Percentiles rank a stretch among this genome's conserved stretches.
Conservation (phyloP, 1,140 invertebrate genomes). For the Macrocentrus cingulum region DNA sequence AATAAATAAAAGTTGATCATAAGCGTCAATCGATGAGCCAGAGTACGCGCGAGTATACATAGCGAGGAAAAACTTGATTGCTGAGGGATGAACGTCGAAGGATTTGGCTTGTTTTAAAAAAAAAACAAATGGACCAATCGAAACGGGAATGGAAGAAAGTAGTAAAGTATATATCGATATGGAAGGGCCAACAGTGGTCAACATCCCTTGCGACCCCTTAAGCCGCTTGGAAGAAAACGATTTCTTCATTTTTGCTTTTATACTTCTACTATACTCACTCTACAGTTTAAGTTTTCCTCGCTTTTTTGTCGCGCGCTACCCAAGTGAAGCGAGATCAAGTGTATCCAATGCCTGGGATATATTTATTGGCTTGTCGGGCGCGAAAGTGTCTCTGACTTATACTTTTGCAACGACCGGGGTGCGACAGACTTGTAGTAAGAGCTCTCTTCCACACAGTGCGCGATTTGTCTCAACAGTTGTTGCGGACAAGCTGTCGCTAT, state of each 20-base stretch:
- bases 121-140: not conserved
- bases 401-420: not conserved
- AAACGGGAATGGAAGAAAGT: not conserved
- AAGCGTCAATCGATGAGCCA: too few species aligned
- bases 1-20: too few species aligned
- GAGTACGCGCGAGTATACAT: not conserved
- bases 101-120: not conserved
- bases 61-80: not conserved
- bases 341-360: not conserved
- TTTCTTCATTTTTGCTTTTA: constrained; percentile 2
- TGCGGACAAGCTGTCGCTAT: constrained; percentile 1
- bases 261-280: not conserved
- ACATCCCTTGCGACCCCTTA: not conserved
- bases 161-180: not conserved
- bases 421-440: too few species aligned
- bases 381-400: not conserved
- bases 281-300: not conserved
- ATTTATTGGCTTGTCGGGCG: constrained; percentile 1
- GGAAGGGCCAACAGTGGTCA: constrained; percentile 1
- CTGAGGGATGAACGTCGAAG: not conserved
- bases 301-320: not conserved
- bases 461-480: not conserved
- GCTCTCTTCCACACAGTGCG: too few species aligned
- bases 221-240: not conserved
- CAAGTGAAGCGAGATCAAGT: not conserved